A percentile compares a stretch with the other conserved stretches of the same genome.
Evolutionary conservation across 2,888 invertebrate genomes (phyloP).

Genomic region (Bhutanitis thaidina): DNA sequence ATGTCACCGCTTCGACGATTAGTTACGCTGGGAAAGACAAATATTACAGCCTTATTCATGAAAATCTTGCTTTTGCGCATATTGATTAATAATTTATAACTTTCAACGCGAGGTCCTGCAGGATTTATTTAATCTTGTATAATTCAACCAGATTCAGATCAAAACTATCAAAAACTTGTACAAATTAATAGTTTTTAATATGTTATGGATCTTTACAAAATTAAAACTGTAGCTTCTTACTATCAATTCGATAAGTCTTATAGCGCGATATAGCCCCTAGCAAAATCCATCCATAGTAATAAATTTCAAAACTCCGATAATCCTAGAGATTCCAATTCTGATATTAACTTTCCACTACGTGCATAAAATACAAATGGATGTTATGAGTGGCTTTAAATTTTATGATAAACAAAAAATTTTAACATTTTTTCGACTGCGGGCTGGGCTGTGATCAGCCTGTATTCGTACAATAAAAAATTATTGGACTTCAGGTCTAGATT

Average conservation of each 20-base stretch:
- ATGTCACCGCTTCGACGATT: constrained; percentile 8
- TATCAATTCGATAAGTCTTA: constrained; percentile 3
- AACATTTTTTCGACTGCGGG: too few species aligned
- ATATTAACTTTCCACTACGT: constrained; percentile 17
- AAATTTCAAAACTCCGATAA: constrained; percentile 19
- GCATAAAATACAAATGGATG: constrained; percentile 13
- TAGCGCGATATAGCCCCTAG: constrained; percentile 4
- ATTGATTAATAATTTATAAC: too few species aligned
- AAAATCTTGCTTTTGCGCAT: too few species aligned
- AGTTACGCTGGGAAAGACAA: constrained; percentile 4
- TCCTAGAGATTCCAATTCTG: constrained; percentile 13
- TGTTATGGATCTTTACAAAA: too few species aligned
- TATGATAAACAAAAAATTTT: not conserved
- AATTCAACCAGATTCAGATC: too few species aligned
- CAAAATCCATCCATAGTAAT: constrained; percentile 12
- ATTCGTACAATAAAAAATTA: constrained; percentile 22
- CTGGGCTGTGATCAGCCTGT: too few species aligned
- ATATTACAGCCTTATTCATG: not conserved
- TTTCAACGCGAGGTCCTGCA: too few species aligned
- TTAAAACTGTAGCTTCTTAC: not conserved
- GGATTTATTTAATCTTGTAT: too few species aligned
- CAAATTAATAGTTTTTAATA: too few species aligned
- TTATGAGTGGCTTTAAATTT: constrained; percentile 2
- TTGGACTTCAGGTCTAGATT: too few species aligned
- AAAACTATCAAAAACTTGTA: too few species aligned